These are phyloP conservation scores for Leptinotarsa texana DNA, from an alignment of 1,140 invertebrate species.

Conservation along the genomic window DNA sequence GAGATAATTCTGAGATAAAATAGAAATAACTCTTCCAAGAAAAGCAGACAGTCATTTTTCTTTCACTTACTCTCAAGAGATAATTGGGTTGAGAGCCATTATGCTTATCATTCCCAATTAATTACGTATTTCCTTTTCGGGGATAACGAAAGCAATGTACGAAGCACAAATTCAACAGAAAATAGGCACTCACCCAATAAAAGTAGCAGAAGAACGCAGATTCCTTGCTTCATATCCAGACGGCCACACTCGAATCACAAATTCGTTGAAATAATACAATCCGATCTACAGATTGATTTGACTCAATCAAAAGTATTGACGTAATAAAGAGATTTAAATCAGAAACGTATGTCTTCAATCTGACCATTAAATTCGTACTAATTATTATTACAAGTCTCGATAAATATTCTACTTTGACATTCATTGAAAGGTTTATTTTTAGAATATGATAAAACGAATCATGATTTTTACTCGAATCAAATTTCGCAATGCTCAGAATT, in stretches of 20 bases:
- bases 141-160: too few species aligned
- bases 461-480: constrained; percentile 19
- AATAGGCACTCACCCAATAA: constrained; percentile 26
- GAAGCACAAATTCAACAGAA: neutral
- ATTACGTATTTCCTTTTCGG: too few species aligned
- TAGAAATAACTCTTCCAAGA: neutral
- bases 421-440: constrained; percentile 22
- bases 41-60: too few species aligned
- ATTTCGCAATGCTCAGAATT: constrained; percentile 18
- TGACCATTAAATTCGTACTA: constrained; percentile 24
- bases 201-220: constrained; percentile 28
- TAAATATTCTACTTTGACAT: constrained; percentile 19
- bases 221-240: constrained; percentile 32
- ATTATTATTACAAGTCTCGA: constrained; percentile 16
- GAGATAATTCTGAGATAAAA: neutral
- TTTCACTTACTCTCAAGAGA: too few species aligned
- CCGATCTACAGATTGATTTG: constrained; percentile 1
- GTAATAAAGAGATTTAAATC: constrained; percentile 34
- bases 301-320: constrained; percentile 33
- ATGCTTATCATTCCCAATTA: too few species aligned
- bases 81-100: too few species aligned
- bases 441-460: constrained; percentile 20
- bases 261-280: constrained; percentile 28
- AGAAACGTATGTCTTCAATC: constrained; percentile 29
- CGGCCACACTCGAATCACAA: constrained; percentile 17